Percentiles rank a stretch among this genome's conserved stretches.
phyloP scores from a whole-genome alignment of 2,113 vertebrate species.

The Alectura lathami region DNA sequence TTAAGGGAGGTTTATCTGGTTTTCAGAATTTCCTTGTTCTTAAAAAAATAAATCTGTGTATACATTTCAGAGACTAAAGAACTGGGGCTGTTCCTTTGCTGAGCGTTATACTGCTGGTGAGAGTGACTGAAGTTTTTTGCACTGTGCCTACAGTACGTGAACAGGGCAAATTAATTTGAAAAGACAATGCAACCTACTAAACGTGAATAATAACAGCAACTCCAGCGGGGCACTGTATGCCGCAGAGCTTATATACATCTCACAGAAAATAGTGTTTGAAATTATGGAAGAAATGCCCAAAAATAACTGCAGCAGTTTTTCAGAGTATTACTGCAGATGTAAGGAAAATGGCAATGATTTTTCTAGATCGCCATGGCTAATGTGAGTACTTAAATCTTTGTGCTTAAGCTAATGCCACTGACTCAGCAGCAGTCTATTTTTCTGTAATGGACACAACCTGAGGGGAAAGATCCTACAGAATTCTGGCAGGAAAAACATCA shows the following conservation, averaged over 20 bases:
- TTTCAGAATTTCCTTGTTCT: neutral
- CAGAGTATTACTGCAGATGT: neutral
- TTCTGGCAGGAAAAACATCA: neutral
- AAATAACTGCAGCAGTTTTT: neutral
- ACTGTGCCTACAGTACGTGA: neutral
- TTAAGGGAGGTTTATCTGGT: neutral
- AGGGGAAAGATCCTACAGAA: neutral
- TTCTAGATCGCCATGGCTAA: neutral
- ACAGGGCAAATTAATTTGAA: neutral
- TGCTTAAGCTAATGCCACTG: neutral
- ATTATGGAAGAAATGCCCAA: neutral
- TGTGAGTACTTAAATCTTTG: neutral
- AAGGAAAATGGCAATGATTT: neutral
- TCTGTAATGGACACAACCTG: neutral
- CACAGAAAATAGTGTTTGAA: neutral
- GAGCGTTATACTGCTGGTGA: neutral
- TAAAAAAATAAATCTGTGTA: neutral
- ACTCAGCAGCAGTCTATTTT: neutral
- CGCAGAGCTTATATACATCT: neutral
- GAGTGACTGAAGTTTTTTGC: neutral
- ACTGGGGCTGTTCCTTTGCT: neutral
- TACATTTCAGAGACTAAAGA: neutral
- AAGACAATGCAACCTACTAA: neutral
- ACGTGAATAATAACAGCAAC: neutral
- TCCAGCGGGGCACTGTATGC: neutral